Base-by-base conservation (phyloP, 2,113 vertebrate genomes). In the Dasyprocta punctata region DNA sequence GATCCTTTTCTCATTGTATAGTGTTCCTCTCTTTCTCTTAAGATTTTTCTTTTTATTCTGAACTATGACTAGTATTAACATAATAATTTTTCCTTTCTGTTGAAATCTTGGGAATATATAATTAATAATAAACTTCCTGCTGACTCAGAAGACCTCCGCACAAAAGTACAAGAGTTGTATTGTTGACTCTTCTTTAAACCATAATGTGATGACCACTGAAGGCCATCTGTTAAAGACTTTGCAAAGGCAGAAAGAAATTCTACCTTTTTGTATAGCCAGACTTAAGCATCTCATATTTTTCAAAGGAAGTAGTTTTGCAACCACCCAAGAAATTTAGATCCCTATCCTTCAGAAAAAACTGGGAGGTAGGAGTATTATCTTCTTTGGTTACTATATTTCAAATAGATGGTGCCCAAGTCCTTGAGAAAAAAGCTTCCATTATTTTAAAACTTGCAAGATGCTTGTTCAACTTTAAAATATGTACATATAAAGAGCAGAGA, bases 81-180 rank as follows among this genome's bases (percentile, higher is more conserved):
- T 9, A 56, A 13, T 3, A 33, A 82, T 69, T 94, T 44, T 78
- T 88, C 5, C 0, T 73, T 90, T 83, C 6, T 24, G 89, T 82
- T 93, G n/a, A 82, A 77, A 41, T 89, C 2, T 58, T 83, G 2
- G 44, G 28, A 28, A 80, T 86, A 82, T 82, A 77, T 44, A 63
- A 86, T 86, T 85, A 84, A 90, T 84, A 94, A 44, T 81, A 52
- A 95, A 86, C 49, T 49, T 93, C 47, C 33, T 83, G 9, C 13
- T 16, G 63, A 78, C n/a, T 28, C 67, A 44, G 24, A 69, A 90
- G 86, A 73, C 3, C 1, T 95, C n/a, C 86, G 13, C 30, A 65
- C 41, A 44, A 82, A 89, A 10, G 1, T 7, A 38, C 6, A n/a
- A n/a, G n/a, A n/a, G n/a, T n/a, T 54, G 75, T 89, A 52, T 82